Conservation (phyloP, 2,113 vertebrate genomes). For the Bubalus kerabau region DNA sequence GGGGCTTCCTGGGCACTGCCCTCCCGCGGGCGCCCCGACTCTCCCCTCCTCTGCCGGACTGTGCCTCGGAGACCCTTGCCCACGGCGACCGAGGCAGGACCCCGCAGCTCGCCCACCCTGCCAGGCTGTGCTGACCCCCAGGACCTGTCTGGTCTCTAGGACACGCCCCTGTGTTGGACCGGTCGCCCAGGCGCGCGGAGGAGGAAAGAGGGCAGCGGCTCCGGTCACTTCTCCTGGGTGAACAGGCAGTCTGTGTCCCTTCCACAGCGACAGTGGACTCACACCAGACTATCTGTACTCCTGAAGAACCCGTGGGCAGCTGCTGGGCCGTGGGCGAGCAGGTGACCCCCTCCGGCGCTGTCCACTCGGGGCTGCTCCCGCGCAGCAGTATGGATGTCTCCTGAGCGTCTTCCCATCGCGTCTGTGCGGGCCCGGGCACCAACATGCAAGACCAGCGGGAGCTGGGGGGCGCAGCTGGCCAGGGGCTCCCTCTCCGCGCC, state of each 20-base stretch:
- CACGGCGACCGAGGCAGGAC: background rate
- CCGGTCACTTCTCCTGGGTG: background rate
- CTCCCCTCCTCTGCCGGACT: background rate
- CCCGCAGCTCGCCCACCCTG: background rate
- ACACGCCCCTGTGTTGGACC: background rate
- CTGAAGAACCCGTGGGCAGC: background rate
- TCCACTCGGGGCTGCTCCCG: background rate
- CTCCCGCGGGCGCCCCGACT: background rate
- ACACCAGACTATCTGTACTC: background rate
- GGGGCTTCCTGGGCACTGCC: background rate
- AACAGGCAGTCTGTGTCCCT: background rate
- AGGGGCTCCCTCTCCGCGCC: accelerated
- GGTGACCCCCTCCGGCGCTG: background rate
- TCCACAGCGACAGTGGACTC: background rate
- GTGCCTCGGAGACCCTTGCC: background rate
- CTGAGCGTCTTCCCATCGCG: background rate
- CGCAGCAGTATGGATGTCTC: slow-evolving; percentile 7
- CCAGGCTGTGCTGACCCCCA: background rate
- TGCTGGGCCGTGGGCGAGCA: background rate
- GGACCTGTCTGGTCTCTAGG: background rate
- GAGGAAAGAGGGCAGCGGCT: background rate
- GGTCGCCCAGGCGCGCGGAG: background rate
- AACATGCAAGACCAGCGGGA: slow-evolving; percentile 56
- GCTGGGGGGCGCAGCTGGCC: background rate
- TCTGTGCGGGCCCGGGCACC: background rate